Base-by-base conservation (phyloP, 2,113 vertebrate genomes). In the Oplegnathus fasciatus region DNA sequence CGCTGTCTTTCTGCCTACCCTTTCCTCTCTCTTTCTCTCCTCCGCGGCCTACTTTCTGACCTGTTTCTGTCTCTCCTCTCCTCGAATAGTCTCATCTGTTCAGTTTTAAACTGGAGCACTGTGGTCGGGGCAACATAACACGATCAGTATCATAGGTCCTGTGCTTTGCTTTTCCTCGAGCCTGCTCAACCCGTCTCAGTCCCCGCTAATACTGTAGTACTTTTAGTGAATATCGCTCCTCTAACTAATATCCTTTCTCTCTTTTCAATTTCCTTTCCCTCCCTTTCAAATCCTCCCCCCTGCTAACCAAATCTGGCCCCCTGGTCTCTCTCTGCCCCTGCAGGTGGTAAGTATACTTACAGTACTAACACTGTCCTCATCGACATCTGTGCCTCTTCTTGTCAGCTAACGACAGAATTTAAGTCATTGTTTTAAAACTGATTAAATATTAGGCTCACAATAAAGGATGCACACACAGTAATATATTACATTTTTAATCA, bases 271-370 rank as follows among this genome's bases (percentile, higher is more conserved):
- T 87, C 85, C 71, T 66, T 78, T 78, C 78, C 82, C 74, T 89
- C 67, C 71, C 78, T 90, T 84, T 86, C 66, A 83, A 84, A 93
- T 60, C 88, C 77, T 86, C 69, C n/a, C 78, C 85, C 86, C 79
- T 90, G 88, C 90, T 93, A 90, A 91, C 83, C 84, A 78, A 79
- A 81, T 80, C 67, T 86, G 92, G 87, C 82, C 73, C 77, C 75
- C 70, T 76, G 89, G 85, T 89, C 80, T 87, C 58, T 88, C 54
- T 86, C 75, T 88, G 86, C 78, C 83, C 81, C 82, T 61, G 78
- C 91, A 95, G 94, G 94, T 95, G 94, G 94, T 95, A 76, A 93
- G 94, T 95, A 91, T 82, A n/a, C 69, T 68, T 82, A 74, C 52
- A 48, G 52, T 54, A 68, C 80, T 88, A 90, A 89, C 60, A 28